Conservation (phyloP, 2,113 vertebrate species). For the Oreocharis arfaki region DNA sequence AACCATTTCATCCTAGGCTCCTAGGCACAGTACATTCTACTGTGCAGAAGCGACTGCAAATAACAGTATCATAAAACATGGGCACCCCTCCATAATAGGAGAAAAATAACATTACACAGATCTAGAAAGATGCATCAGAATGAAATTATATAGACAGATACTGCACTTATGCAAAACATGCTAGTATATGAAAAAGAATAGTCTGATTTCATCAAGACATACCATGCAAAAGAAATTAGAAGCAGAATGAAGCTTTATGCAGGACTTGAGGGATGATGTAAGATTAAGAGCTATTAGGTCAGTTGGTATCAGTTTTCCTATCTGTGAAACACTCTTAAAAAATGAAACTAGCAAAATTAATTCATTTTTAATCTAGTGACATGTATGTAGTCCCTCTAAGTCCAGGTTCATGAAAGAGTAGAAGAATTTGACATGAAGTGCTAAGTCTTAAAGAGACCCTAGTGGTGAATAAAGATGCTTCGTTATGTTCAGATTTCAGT, state of each 20-base stretch:
- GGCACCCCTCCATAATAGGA: not conserved
- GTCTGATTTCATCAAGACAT: not conserved
- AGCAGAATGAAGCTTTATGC: not conserved
- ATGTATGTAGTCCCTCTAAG: not conserved
- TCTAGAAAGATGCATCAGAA: not conserved
- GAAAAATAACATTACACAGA: not conserved
- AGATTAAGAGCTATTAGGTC: not conserved
- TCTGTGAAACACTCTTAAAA: not conserved
- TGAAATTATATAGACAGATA: not conserved
- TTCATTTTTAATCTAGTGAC: not conserved
- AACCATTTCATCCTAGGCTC: not conserved
- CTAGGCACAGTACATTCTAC: not conserved
- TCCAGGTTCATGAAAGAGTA: not conserved
- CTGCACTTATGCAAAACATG: accelerated
- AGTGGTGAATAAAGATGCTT: not conserved
- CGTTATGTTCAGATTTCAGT: not conserved
- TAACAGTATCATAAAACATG: not conserved
- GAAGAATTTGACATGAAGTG: not conserved
- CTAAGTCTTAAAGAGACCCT: not conserved
- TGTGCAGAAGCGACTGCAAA: not conserved
- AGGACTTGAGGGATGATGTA: not conserved
- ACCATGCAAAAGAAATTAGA: not conserved
- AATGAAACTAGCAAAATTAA: not conserved
- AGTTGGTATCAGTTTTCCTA: not conserved
- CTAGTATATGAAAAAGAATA: not conserved